Evolutionary conservation across 2,888 invertebrate genomes (phyloP).

Genomic region (Apodemia hepburni): DNA sequence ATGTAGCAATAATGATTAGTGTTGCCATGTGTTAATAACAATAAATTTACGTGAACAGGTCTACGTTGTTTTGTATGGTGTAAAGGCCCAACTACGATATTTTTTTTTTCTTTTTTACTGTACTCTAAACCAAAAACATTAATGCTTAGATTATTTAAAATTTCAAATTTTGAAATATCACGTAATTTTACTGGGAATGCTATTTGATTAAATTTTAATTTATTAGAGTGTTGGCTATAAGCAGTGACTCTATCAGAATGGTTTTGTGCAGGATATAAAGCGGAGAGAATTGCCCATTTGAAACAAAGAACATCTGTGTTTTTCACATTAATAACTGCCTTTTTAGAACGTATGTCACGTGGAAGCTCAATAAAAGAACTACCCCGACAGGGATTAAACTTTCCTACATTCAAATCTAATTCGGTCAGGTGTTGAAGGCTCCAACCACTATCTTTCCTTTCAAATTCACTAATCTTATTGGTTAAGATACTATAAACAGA

Average conservation of each 20-base stretch:
- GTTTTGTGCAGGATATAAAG: slow-evolving; percentile 33
- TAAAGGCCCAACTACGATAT: slow-evolving; percentile 32
- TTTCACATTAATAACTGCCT: slow-evolving; percentile 36
- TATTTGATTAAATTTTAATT: slow-evolving; percentile 34
- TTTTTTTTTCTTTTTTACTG: slow-evolving; percentile 25
- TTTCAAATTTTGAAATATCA: slow-evolving; percentile 35
- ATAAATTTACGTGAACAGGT: slow-evolving; percentile 32
- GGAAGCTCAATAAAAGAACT: slow-evolving; percentile 34
- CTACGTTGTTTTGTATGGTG: slow-evolving; percentile 32
- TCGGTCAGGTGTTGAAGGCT: slow-evolving; percentile 26
- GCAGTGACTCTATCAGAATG: slow-evolving; percentile 27
- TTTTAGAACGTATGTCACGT: slow-evolving; percentile 32
- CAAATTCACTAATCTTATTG: slow-evolving; percentile 24
- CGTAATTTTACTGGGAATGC: slow-evolving; percentile 33
- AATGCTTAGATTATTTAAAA: slow-evolving; percentile 35
- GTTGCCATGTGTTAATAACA: slow-evolving; percentile 30
- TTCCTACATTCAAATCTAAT: slow-evolving; percentile 34
- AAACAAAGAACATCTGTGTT: slow-evolving; percentile 33
- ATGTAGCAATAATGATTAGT: slow-evolving; percentile 35
- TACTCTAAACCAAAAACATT: slow-evolving; percentile 38
- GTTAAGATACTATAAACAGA: too few relatives aligned
- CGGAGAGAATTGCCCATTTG: slow-evolving; percentile 35
- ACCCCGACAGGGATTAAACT: slow-evolving; percentile 32
- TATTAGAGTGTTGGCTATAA: slow-evolving; percentile 29
- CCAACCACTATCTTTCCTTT: slow-evolving; percentile 36